Conservation (phyloP, 1,140 invertebrate genomes). For the Campoletis sonorensis region DNA sequence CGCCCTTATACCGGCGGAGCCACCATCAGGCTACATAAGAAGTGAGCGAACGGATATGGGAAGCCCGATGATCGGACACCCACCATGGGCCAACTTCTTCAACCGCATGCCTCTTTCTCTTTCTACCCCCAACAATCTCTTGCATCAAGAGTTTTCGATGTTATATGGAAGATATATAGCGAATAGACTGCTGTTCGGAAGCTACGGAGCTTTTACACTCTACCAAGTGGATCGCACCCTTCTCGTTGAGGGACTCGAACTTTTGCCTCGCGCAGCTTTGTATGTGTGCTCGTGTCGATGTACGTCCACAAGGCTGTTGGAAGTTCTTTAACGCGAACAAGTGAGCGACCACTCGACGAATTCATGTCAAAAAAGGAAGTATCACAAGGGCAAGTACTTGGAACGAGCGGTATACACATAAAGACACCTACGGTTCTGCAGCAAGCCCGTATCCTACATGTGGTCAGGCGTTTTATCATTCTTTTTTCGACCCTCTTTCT, state of each 20-base stretch:
- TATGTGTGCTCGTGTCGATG: not conserved
- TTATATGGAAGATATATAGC: conserved; percentile 29
- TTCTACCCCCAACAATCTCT: conserved; percentile 16
- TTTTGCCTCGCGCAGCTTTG: conserved; percentile 21
- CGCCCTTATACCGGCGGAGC: conserved; percentile 49
- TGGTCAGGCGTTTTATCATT: conserved; percentile 5
- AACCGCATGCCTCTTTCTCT: not conserved
- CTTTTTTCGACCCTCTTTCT: conserved; percentile 65
- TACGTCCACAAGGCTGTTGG: not conserved
- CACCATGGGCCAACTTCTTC: conserved; percentile 56
- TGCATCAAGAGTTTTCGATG: conserved; percentile 29
- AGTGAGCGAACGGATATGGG: conserved; percentile 31
- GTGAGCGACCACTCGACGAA: conserved; percentile 26
- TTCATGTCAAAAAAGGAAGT: not conserved
- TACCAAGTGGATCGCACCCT: conserved; percentile 37
- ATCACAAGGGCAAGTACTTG: conserved; percentile 9
- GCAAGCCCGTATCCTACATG: not conserved
- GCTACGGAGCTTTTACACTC: conserved; percentile 24
- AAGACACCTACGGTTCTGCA: not conserved
- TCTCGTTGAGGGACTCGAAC: not conserved
- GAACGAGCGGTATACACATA: conserved; percentile 1
- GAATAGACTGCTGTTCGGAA: conserved; percentile 6
- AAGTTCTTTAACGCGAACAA: conserved; percentile 1
- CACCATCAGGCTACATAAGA: conserved; percentile 10
- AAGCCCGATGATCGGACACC: conserved; percentile 57